These are phyloP conservation scores for Chrysolina oricalcia DNA, from an alignment of 2,888 invertebrate genomes.

Conservation along the genomic window DNA sequence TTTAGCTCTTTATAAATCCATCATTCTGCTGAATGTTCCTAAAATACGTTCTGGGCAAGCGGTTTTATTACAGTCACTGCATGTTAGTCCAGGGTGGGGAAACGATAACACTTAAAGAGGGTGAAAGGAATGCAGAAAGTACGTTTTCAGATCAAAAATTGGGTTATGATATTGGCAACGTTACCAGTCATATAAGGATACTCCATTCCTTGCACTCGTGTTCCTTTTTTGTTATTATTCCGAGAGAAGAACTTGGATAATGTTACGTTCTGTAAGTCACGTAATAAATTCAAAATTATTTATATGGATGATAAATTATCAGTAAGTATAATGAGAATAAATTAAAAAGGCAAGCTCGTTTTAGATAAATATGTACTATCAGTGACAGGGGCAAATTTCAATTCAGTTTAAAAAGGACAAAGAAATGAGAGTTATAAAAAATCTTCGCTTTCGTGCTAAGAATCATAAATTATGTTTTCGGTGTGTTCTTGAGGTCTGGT, in stretches of 20 bases:
- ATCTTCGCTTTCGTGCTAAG: not conserved
- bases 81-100: not conserved
- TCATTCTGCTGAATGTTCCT: too few species aligned
- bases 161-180: not conserved
- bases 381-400: conserved; percentile 35
- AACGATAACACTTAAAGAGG: too few species aligned
- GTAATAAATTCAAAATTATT: conserved; percentile 41
- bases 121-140: too few species aligned
- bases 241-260: conserved; percentile 36
- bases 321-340: conserved; percentile 39
- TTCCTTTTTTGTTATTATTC: conserved; percentile 11
- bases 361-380: conserved; percentile 40
- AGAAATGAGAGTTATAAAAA: conserved; percentile 22
- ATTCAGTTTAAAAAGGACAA: conserved; percentile 30
- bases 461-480: conserved; percentile 9
- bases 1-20: too few species aligned
- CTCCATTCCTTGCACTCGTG: conserved; percentile 16
- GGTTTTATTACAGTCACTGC: not conserved
- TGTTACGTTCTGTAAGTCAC: conserved; percentile 41
- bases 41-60: not conserved
- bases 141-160: too few species aligned
- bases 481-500: not conserved
- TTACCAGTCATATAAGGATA: not conserved
- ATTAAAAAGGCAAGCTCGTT: conserved; percentile 40
- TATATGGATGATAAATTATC: conserved; percentile 42